phyloP scores from a whole-genome alignment of 2,113 vertebrate genomes.

The Forbesichthys agassizii region DNA sequence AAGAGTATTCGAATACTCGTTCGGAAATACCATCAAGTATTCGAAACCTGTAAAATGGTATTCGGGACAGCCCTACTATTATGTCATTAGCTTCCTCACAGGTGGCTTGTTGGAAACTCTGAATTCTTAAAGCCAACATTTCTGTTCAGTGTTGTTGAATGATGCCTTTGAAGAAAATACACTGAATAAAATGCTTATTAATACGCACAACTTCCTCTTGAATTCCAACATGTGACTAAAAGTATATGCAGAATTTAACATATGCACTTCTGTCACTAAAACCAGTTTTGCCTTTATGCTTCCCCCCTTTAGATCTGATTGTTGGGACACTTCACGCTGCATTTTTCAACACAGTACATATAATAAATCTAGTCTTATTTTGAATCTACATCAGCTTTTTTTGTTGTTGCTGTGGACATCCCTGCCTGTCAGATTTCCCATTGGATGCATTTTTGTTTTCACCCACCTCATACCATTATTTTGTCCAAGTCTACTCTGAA shows the following conservation, averaged over 20 bases:
- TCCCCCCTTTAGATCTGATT: constrained; percentile 28
- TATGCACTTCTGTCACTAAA: not conserved
- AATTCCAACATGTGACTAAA: not conserved
- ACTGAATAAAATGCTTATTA: not conserved
- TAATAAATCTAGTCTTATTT: not conserved
- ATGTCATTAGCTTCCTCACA: too few species aligned
- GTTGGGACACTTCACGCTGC: constrained; percentile 3
- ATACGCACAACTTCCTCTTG: constrained; percentile 15
- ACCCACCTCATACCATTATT: not conserved
- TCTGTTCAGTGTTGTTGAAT: not conserved
- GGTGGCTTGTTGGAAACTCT: not conserved
- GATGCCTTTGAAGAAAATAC: not conserved
- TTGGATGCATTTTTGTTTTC: not conserved
- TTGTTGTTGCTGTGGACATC: not conserved
- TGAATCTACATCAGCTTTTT: not conserved
- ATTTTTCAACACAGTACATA: not conserved
- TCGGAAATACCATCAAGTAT: too few species aligned
- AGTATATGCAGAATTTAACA: not conserved
- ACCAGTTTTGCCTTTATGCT: not conserved
- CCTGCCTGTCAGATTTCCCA: not conserved
- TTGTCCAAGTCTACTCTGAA: not conserved
- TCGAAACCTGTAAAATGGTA: too few species aligned
- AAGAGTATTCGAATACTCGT: too few species aligned
- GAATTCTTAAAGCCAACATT: not conserved
- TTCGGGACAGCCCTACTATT: too few species aligned